Conservation (phyloP, 1,140 invertebrate genomes). For the Helicoverpa zea region DNA sequence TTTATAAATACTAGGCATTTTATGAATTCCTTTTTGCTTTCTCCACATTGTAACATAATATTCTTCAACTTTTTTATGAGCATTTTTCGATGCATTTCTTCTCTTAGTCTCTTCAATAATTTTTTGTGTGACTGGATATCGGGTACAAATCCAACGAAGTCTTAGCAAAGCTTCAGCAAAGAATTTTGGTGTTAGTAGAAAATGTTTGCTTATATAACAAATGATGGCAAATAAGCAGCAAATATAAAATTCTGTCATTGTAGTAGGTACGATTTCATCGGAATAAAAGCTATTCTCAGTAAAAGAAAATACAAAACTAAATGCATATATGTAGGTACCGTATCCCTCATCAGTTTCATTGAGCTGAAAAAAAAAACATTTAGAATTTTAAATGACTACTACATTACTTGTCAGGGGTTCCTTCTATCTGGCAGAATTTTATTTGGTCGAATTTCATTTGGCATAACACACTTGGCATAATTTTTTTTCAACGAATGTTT, state of each 20-base stretch:
- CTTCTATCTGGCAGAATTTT: too few relatives aligned
- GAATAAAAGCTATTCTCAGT: conserved; percentile 56
- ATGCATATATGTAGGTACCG: conserved; percentile 67
- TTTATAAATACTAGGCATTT: conserved; percentile 70
- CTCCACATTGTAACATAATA: conserved; percentile 74
- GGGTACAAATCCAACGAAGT: conserved; percentile 60
- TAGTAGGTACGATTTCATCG: conserved; percentile 61
- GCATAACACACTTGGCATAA: too few relatives aligned
- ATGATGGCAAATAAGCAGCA: conserved; percentile 59
- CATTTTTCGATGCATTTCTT: conserved; percentile 65
- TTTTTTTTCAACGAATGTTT: too few relatives aligned
- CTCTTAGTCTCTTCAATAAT: conserved; percentile 71
- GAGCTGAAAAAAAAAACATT: conserved; percentile 62
- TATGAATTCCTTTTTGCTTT: conserved; percentile 69
- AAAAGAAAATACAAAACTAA: conserved; percentile 64
- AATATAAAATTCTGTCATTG: conserved; percentile 65
- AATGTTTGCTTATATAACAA: conserved; percentile 58
- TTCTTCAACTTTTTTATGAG: conserved; percentile 66
- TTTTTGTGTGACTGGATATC: conserved; percentile 64
- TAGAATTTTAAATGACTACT: too few relatives aligned
- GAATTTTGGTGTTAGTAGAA: conserved; percentile 70
- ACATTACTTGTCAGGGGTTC: too few relatives aligned
- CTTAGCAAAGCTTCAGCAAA: conserved; percentile 69
- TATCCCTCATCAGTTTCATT: conserved; percentile 64
- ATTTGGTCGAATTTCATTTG: too few relatives aligned